These are phyloP conservation scores for Onthophagus sagittarius DNA, from an alignment of 2,888 invertebrate genomes.

Conservation along the genomic window DNA sequence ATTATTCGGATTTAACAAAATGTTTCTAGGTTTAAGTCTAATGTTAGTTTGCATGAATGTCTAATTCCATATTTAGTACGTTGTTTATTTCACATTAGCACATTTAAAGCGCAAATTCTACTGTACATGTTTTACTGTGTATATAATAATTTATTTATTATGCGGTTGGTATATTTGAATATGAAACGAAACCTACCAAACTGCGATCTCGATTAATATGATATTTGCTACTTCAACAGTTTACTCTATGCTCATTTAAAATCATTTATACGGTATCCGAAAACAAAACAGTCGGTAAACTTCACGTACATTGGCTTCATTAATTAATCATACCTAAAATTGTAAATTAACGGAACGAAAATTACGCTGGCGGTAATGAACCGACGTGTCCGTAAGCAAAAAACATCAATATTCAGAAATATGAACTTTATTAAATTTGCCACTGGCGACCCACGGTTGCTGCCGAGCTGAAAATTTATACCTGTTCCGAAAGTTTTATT, in stretches of 20 bases:
- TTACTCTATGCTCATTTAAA: not conserved
- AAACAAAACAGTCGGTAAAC: not conserved
- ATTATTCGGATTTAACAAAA: no score
- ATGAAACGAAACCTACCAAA: not conserved
- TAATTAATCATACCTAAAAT: constrained; percentile 8
- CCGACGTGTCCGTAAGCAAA: constrained; percentile 1
- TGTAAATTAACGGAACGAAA: not conserved
- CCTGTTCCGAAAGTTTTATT: constrained; percentile 30
- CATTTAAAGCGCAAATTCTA: no score
- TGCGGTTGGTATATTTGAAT: no score
- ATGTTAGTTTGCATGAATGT: no score
- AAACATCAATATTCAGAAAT: constrained; percentile 29
- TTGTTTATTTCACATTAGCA: no score
- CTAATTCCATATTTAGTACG: no score
- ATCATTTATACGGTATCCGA: not conserved
- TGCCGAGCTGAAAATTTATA: constrained; percentile 25
- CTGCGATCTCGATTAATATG: not conserved
- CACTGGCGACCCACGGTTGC: not conserved
- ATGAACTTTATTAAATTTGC: constrained; percentile 29
- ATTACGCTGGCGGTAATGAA: not conserved
- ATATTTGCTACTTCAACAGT: not conserved
- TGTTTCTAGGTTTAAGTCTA: no score
- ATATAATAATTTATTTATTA: no score
- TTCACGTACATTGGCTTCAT: constrained; percentile 4
- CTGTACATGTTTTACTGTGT: no score